Evolutionary conservation across 1,140 invertebrate genomes (phyloP), one percentile per base, ranked within the genome.

Genomic region (Psix sp.): DNA sequence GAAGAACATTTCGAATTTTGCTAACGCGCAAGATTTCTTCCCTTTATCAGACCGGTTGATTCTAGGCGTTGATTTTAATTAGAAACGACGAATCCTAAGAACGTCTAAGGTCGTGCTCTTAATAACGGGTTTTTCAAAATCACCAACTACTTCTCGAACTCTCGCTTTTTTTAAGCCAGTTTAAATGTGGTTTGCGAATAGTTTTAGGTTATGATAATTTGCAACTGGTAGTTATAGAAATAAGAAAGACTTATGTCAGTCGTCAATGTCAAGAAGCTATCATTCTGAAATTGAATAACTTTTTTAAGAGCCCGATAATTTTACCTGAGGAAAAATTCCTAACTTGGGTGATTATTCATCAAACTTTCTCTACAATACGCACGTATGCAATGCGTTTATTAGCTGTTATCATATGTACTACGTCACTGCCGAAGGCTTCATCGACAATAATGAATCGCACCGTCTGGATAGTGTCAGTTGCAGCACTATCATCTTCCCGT

Each of bases 241-340:
- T n/a, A n/a, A n/a, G n/a, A n/a, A n/a, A n/a, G n/a, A n/a, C n/a
- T n/a, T n/a, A n/a, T n/a, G n/a, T 29, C 26, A 29, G 7, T 7
- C 26, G 6, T 29, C 26, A n/a, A n/a, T n/a, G n/a, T n/a, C n/a
- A n/a, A n/a, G n/a, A n/a, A n/a, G n/a, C n/a, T n/a, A n/a, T n/a
- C n/a, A n/a, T n/a, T n/a, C n/a, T n/a, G n/a, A n/a, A n/a, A n/a
- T n/a, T n/a, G n/a, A n/a, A n/a, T n/a, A n/a, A n/a, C n/a, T n/a
- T n/a, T n/a, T n/a, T n/a, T n/a, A n/a, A n/a, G n/a, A n/a, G n/a
- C n/a, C n/a, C n/a, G n/a, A n/a, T n/a, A n/a, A n/a, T n/a, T n/a
- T n/a, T n/a, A n/a, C n/a, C n/a, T n/a, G n/a, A n/a, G n/a, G n/a
- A 51, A 43, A 21, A 56, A 39, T 43, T 45, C 20, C 20, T 9